Conservation (phyloP, 2,888 invertebrate genomes). For the Dryococelus australis region DNA sequence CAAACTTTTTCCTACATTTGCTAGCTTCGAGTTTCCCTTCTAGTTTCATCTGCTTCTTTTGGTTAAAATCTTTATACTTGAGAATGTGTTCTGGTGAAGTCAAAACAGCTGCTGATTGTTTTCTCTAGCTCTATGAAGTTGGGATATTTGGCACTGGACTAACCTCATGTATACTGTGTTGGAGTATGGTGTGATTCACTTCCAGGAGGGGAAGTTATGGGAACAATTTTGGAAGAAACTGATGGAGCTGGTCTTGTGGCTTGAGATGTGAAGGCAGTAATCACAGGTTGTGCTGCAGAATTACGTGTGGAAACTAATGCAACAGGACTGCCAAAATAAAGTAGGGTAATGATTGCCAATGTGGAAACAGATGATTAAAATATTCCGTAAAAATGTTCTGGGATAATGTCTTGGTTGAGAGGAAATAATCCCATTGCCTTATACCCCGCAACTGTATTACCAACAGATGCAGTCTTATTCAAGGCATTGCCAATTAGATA, state of each 20-base stretch:
- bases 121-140: neutral
- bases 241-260: neutral
- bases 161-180: neutral
- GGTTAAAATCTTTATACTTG: neutral
- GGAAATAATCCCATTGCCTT: neutral
- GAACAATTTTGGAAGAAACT: neutral
- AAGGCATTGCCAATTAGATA: neutral
- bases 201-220: neutral
- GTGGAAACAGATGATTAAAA: neutral
- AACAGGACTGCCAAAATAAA: neutral
- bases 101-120: constrained; percentile 20
- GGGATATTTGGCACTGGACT: neutral
- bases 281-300: too few species aligned
- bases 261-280: neutral
- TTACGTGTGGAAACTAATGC: neutral
- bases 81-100: too few species aligned
- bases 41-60: neutral
- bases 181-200: neutral
- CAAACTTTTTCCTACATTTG: neutral
- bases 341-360: neutral
- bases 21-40: neutral
- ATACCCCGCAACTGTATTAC: neutral
- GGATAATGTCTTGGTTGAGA: neutral
- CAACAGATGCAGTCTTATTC: neutral
- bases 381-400: neutral